phyloP scores from a whole-genome alignment of 2,113 vertebrate species.

The Leucopsar rothschildi region DNA sequence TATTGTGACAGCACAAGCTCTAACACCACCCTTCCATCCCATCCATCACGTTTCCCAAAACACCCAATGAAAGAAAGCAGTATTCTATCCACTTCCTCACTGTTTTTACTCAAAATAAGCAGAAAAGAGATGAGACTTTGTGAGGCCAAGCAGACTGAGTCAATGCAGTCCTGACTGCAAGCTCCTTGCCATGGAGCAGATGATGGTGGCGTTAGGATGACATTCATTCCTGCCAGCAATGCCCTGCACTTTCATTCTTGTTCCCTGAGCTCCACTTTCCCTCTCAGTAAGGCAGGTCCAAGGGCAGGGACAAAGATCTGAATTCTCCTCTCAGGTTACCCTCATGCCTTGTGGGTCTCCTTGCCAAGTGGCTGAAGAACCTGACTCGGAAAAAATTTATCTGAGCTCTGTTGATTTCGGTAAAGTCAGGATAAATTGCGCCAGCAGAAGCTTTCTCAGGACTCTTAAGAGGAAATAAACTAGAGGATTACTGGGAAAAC shows the following conservation, averaged over 20 bases:
- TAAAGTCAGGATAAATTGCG: background rate
- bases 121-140: background rate
- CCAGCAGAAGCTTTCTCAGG: background rate
- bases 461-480: background rate
- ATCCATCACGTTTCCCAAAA: background rate
- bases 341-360: background rate
- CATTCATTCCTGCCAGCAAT: background rate
- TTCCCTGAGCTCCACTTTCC: background rate
- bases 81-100: background rate
- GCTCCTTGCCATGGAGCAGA: background rate
- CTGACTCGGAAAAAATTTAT: background rate
- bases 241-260: fast-evolving
- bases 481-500: background rate
- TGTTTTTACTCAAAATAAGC: background rate
- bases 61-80: background rate
- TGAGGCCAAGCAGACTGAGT: background rate
- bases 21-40: background rate
- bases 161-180: background rate
- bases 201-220: background rate
- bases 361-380: background rate
- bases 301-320: background rate
- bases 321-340: background rate
- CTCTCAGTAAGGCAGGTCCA: background rate
- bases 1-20: background rate
- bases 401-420: background rate